Conservation (phyloP, 2,797 vertebrate species). For the Pangasius mekongensis region DNA sequence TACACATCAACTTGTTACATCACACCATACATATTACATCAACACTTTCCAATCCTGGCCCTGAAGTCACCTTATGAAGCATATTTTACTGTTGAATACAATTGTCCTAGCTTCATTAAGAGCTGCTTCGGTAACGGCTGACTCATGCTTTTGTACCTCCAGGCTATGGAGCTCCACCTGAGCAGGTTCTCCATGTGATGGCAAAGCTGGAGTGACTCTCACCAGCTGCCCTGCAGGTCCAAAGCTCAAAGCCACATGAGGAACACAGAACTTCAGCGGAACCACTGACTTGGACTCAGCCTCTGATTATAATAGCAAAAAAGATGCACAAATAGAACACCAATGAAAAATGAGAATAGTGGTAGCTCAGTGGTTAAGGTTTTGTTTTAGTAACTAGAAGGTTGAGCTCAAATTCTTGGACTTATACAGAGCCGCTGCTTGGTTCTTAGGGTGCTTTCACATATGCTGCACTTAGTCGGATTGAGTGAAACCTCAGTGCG, state of each 20-base stretch:
- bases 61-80: neutral
- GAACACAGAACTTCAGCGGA: constrained; percentile 80
- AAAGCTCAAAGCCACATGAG: constrained; percentile 80
- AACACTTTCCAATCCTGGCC: neutral
- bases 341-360: neutral
- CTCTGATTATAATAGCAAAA: constrained; percentile 45
- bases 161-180: constrained; percentile 85
- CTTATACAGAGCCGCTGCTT: neutral
- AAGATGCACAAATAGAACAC: neutral
- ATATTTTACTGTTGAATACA: neutral
- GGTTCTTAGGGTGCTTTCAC: neutral
- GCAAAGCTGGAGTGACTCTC: constrained; percentile 71
- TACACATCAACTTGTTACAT: constrained; percentile 5
- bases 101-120: neutral
- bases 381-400: neutral
- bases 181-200: constrained; percentile 72
- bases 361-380: neutral
- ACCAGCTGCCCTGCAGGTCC: constrained; percentile 86
- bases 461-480: too few relatives aligned
- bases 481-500: neutral
- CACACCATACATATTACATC: constrained; percentile 10
- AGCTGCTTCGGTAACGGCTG: neutral
- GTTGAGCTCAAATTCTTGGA: neutral
- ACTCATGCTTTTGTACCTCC: constrained; percentile 73
- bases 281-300: constrained; percentile 40